These are phyloP conservation scores for Crambe crambe DNA, from an alignment of 37 sponge, comb jelly and placozoan genomes.

Conservation along the genomic window DNA sequence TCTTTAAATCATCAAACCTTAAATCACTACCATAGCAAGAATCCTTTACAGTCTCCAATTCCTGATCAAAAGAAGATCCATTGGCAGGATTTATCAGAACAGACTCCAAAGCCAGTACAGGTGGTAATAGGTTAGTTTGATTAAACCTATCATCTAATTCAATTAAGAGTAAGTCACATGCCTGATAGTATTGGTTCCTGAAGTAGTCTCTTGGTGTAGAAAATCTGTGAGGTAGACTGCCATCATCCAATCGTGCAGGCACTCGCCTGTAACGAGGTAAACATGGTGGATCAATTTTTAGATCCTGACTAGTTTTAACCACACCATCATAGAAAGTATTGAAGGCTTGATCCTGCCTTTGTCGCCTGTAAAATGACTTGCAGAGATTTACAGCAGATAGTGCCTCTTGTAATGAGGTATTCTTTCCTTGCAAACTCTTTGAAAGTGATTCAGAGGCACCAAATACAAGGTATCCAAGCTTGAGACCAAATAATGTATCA, in stretches of 20 bases:
- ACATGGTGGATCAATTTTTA: conserved; percentile 36
- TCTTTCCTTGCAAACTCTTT: conserved; percentile 43
- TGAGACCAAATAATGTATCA: conserved; percentile 59
- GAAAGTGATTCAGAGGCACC: conserved; percentile 52
- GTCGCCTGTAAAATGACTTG: conserved; percentile 34
- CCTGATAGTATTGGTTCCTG: conserved; percentile 40
- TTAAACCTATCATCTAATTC: conserved; percentile 53
- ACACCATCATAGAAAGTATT: conserved; percentile 28
- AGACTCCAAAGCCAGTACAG: conserved; percentile 37
- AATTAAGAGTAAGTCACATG: conserved; percentile 40
- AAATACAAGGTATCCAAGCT: conserved; percentile 49
- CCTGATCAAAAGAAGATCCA: background rate
- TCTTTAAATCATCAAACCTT: background rate
- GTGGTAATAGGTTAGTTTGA: conserved; percentile 26
- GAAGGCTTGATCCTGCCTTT: conserved; percentile 30
- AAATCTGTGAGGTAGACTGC: conserved; percentile 45
- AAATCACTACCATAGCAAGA: background rate
- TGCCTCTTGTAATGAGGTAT: conserved; percentile 61
- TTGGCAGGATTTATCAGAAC: background rate
- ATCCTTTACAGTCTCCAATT: background rate
- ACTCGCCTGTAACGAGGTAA: conserved; percentile 55
- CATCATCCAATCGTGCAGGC: conserved; percentile 43
- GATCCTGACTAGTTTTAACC: conserved; percentile 19
- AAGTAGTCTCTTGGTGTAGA: conserved; percentile 37
- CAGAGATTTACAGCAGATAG: conserved; percentile 43